Evolutionary conservation across 2,797 vertebrate species (phyloP), one percentile per base, ranked within the genome.

Genomic region (Hippoglossus hippoglossus): DNA sequence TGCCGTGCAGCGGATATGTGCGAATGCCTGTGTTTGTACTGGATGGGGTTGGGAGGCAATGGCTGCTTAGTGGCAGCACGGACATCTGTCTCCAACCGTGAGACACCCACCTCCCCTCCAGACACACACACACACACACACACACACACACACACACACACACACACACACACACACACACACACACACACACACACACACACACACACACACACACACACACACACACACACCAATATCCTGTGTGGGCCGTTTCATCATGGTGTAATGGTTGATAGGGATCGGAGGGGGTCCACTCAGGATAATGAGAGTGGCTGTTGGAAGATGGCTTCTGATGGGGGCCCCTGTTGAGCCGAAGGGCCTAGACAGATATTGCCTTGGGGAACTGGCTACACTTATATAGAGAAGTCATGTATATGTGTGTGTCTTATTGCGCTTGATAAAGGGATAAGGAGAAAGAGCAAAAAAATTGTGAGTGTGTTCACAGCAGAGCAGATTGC

Each of bases 231-330:
- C 67, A 65, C 75, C 76, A 91, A 91, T 91, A 87, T 91, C 91
- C 90, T 87, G 84, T 71, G 65, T 34, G 21, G 78, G 78, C 78
- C 47, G 70, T 91, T 92, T 92, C 86, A 93, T 93, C 86, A 87
- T 77, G 74, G 78, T 76, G 67, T 83, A 88, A 80, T 79, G 83
- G 77, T 79, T 79, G 89, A 93, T 93, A 93, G 91, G 71, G 89
- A 94, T 94, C 89, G 72, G 89, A 84, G 92, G 89, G 81, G 87
- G 87, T 89, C 91, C 90, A 91, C 90, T 91, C 87, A 83, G 89
- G 90, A 81, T 94, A 94, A 94, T 94, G 91, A 93, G 86, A 84
- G 78, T 77, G 71, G 70, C 75, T 86, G 87, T 88, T 89, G 73
- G 80, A 87, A 76, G 83, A 71, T 84, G 84, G 84, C 75, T 79